These are phyloP conservation scores for Labeo catla DNA, from an alignment of 2,113 vertebrate species.

Conservation along the genomic window DNA sequence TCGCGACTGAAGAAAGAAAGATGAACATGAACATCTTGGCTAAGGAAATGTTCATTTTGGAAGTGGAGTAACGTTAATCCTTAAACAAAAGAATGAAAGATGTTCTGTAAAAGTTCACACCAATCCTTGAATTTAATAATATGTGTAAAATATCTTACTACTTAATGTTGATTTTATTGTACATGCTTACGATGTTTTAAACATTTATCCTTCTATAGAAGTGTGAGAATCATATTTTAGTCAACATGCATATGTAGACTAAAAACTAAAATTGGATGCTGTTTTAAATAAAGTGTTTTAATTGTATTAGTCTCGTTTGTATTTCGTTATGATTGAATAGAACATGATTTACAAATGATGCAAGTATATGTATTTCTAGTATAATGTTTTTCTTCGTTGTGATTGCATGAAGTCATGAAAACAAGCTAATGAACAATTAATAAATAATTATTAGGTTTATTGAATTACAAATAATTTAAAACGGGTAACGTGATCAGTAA, in stretches of 20 bases:
- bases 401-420: neutral
- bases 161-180: neutral
- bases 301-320: neutral
- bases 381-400: neutral
- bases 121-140: no score
- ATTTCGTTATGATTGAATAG: neutral
- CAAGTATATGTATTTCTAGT: neutral
- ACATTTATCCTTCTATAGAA: neutral
- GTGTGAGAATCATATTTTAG: neutral
- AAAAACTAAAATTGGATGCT: neutral
- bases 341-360: neutral
- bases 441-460: slow-evolving; percentile 99
- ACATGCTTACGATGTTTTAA: neutral
- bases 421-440: slow-evolving; percentile 60
- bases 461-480: slow-evolving; percentile 99
- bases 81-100: no score
- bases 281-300: neutral
- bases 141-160: neutral
- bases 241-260: neutral
- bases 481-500: slow-evolving; percentile 92
- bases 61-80: no score
- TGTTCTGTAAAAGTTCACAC: no score
- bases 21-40: no score
- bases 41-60: no score
- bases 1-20: no score